These are phyloP conservation scores for Thaumetopoea pityocampa DNA, from an alignment of 1,140 invertebrate genomes.

Conservation along the genomic window DNA sequence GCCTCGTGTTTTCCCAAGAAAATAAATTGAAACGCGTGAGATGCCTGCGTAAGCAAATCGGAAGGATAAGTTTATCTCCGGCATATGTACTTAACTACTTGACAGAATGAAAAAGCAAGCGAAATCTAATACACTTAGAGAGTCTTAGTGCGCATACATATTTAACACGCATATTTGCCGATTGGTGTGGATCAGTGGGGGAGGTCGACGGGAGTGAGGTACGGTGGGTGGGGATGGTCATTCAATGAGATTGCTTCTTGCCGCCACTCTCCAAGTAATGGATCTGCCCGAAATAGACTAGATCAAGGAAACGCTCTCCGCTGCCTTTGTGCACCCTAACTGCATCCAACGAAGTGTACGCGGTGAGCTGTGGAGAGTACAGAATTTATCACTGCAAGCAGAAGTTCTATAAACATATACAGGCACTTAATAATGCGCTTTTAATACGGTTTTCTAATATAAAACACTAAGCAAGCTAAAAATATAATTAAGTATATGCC, in stretches of 20 bases:
- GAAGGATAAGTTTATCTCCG: slow-evolving; percentile 25
- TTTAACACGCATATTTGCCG: slow-evolving; percentile 76
- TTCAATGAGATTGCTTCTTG: slow-evolving; percentile 78
- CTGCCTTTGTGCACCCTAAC: slow-evolving; percentile 41
- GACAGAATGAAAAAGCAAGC: slow-evolving; percentile 68
- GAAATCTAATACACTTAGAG: slow-evolving; percentile 74
- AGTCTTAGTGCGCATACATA: slow-evolving; percentile 71
- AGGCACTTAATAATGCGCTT: no score
- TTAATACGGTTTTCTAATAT: no score
- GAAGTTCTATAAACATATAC: no score
- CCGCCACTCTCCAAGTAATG: slow-evolving; percentile 74
- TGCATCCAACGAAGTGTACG: slow-evolving; percentile 2
- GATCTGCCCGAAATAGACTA: slow-evolving; percentile 76
- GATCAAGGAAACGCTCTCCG: slow-evolving; percentile 64
- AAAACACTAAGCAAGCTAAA: no score
- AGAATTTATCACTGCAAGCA: no score
- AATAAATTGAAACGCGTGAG: slow-evolving; percentile 27
- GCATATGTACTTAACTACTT: slow-evolving; percentile 29
- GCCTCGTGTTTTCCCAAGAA: slow-evolving; percentile 9
- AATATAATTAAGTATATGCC: no score
- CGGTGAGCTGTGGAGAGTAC: no score
- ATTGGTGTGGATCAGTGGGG: slow-evolving; percentile 63
- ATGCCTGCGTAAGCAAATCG: slow-evolving; percentile 34
- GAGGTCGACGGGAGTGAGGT: slow-evolving; percentile 23
- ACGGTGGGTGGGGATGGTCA: slow-evolving; percentile 63